These are phyloP conservation scores for Brachycybe producta DNA, from an alignment of 2,888 invertebrate genomes.

Conservation along the genomic window DNA sequence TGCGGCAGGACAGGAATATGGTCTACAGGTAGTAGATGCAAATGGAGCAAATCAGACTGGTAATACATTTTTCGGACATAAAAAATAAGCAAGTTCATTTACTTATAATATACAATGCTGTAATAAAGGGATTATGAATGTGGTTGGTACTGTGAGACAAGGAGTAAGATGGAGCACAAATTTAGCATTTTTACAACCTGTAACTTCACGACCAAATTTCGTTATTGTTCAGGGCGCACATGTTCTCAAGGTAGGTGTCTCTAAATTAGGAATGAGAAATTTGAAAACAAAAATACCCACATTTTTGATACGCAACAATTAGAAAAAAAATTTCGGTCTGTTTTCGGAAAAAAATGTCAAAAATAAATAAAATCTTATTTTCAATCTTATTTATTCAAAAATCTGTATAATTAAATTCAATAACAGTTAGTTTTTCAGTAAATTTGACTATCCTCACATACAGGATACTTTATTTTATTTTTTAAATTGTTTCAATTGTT, in stretches of 20 bases:
- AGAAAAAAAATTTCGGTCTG: too few species aligned
- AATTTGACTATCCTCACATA: too few species aligned
- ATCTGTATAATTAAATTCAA: too few species aligned
- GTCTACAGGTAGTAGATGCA: slow-evolving; percentile 23
- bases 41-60: slow-evolving; percentile 25
- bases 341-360: too few species aligned
- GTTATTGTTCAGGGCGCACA: slow-evolving; percentile 43
- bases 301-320: too few species aligned
- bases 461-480: too few species aligned
- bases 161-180: slow-evolving; percentile 25
- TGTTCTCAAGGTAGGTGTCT: slow-evolving; percentile 37
- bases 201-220: slow-evolving; percentile 42
- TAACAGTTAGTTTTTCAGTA: too few species aligned
- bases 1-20: slow-evolving; percentile 22
- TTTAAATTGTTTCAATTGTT: too few species aligned
- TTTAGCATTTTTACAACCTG: slow-evolving; percentile 40
- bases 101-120: not conserved
- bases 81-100: not conserved
- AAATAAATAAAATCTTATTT: too few species aligned
- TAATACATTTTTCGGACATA: too few species aligned
- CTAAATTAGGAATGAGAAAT: too few species aligned
- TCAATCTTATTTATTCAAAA: too few species aligned
- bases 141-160: slow-evolving; percentile 22
- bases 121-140: not conserved
- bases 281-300: not conserved